Evolutionary conservation across 2,113 vertebrate genomes (phyloP).

Genomic region (Diglossa brunneiventris): DNA sequence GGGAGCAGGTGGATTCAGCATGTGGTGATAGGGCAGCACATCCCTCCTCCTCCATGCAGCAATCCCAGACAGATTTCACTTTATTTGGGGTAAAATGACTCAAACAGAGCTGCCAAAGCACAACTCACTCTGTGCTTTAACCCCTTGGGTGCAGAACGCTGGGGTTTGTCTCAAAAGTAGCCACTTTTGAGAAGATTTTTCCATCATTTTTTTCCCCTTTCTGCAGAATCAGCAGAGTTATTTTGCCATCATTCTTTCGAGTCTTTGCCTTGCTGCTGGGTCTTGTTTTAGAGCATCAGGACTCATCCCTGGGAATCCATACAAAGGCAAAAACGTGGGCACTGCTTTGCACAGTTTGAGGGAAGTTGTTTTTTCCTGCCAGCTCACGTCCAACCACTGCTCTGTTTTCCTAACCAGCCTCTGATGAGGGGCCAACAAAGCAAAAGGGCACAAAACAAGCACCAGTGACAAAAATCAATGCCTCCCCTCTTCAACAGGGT

Average conservation of each 20-base stretch:
- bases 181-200: background rate
- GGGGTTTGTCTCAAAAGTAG: background rate
- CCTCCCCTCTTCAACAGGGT: background rate
- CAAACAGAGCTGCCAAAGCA: background rate
- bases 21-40: background rate
- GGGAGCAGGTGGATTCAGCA: background rate
- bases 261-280: background rate
- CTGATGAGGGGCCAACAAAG: slow-evolving; percentile 20
- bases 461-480: background rate
- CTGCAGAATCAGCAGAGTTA: background rate
- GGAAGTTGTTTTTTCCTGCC: background rate
- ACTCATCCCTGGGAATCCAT: rapidly evolving
- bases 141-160: background rate
- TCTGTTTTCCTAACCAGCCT: background rate
- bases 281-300: background rate
- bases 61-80: background rate
- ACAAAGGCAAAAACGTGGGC: rapidly evolving
- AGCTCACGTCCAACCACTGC: background rate
- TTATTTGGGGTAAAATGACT: background rate
- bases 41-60: background rate
- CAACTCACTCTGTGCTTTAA: background rate
- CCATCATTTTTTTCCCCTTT: background rate
- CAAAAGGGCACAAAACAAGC: slow-evolving; percentile 15
- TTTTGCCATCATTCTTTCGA: rapidly evolving
- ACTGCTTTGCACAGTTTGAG: rapidly evolving